Base-by-base conservation (phyloP, 1,140 invertebrate species). In the Zaprionus nigranus region DNA sequence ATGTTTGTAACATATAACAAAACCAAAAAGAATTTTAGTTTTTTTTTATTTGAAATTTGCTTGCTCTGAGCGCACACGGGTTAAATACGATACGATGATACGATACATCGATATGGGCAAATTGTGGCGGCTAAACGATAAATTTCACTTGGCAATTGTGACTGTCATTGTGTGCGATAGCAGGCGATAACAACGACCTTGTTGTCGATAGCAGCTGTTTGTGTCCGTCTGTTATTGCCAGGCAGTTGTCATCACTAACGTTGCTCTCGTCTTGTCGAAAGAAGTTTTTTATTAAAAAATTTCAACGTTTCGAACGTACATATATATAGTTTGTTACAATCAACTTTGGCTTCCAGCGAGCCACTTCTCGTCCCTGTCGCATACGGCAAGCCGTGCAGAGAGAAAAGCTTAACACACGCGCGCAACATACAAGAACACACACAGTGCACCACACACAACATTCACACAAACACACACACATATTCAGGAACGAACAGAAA, bases 121-220 rank as follows among this genome's bases (percentile, higher is more conserved):
- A 46, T 1, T 12, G 12, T n/a, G 20, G 13, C n/a, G 20, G 5
- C 9, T 4, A 46, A 30, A 3, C 63, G 53, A 66, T 57, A 43
- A n/a, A 17, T 15, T 15, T 28, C 11, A 22, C 17, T 60, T 60
- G 30, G 20, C 56, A 68, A 49, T 49, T 68, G 40, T 56, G 22
- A 68, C 49, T 61, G 53, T 68, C 58, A 69, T 61, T 61, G 66
- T 51, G 46, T 59, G 56, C 65, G 66, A 61, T 61, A 61, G 58
- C 57, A 38, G 20, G 17, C 40, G 43, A 68, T 56, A 56, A 56
- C 65, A 68, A 68, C 54, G 65, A 59, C 65, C 54, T 68, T 59
- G 58, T n/a, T 56, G 40, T 58, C 66, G 66, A 69, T 69, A 61
- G 49, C 66, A 69, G 66, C 66, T 69, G 66, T 69, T 69, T 53